These are phyloP conservation scores for Suillia variegata DNA, from an alignment of 2,888 invertebrate species.

Conservation along the genomic window DNA sequence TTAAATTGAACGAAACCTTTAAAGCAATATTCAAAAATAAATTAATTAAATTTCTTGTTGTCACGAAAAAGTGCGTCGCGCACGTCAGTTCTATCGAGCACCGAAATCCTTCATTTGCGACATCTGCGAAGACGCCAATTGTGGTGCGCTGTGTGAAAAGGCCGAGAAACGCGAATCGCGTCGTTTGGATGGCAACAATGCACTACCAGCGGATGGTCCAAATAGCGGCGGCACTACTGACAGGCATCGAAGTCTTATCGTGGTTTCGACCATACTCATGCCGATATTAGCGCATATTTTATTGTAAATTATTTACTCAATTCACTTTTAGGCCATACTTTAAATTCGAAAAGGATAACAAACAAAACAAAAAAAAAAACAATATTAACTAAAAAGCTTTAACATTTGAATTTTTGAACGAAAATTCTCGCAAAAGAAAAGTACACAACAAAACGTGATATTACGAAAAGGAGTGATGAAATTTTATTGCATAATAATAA, in stretches of 20 bases:
- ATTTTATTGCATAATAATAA: not conserved
- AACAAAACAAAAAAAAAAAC: no score
- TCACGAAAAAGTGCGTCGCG: constrained; percentile 71
- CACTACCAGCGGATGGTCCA: no score
- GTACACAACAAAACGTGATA: constrained; percentile 6
- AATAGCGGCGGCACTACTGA: not conserved
- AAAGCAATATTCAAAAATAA: not conserved
- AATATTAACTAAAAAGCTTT: no score
- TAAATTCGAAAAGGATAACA: not conserved
- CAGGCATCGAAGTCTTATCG: not conserved
- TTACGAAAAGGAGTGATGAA: not conserved
- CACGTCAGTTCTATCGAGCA: constrained; percentile 81
- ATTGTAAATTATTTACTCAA: not conserved
- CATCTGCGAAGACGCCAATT: constrained; percentile 76
- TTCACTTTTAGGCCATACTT: not conserved
- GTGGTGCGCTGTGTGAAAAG: constrained; percentile 56
- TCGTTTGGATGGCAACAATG: constrained; percentile 30
- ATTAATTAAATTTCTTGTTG: constrained; percentile 25
- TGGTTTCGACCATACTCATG: not conserved
- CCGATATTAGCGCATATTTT: not conserved
- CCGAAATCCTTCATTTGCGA: constrained; percentile 76
- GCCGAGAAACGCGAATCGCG: constrained; percentile 54
- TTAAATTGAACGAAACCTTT: not conserved
- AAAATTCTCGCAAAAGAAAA: not conserved
- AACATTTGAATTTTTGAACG: not conserved